Percentiles rank a stretch among this genome's conserved stretches.
phyloP scores from a whole-genome alignment of 2,797 vertebrate genomes.

The Limosa lapponica region DNA sequence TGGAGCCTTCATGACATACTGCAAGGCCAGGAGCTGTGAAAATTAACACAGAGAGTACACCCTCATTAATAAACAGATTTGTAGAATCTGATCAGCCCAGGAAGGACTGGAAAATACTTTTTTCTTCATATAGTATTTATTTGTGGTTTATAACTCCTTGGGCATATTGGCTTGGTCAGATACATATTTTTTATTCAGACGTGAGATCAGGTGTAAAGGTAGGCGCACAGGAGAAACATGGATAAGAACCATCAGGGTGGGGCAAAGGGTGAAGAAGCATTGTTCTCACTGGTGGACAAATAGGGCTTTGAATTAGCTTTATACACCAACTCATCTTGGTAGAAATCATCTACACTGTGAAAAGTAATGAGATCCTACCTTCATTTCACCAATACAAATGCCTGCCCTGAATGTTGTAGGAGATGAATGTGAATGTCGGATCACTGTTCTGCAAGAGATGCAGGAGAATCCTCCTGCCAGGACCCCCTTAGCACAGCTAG shows the following conservation, averaged over 20 bases:
- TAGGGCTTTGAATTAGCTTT: neutral
- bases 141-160: neutral
- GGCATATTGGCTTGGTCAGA: neutral
- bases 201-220: neutral
- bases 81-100: neutral
- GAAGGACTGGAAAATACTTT: neutral
- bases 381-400: neutral
- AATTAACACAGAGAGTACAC: neutral
- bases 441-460: neutral
- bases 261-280: neutral
- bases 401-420: neutral
- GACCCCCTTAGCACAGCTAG: neutral
- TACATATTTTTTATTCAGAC: neutral
- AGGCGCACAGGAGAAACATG: neutral
- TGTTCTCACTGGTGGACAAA: neutral
- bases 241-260: neutral
- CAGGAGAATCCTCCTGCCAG: neutral
- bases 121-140: neutral
- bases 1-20: neutral
- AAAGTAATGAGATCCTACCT: neutral
- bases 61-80: neutral
- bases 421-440: fast-evolving
- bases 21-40: neutral
- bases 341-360: neutral
- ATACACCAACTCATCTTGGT: neutral